A percentile compares a stretch with the other conserved stretches of the same genome.
phyloP scores from a whole-genome alignment of 2,113 vertebrate species.

The Lasiurus borealis region DNA sequence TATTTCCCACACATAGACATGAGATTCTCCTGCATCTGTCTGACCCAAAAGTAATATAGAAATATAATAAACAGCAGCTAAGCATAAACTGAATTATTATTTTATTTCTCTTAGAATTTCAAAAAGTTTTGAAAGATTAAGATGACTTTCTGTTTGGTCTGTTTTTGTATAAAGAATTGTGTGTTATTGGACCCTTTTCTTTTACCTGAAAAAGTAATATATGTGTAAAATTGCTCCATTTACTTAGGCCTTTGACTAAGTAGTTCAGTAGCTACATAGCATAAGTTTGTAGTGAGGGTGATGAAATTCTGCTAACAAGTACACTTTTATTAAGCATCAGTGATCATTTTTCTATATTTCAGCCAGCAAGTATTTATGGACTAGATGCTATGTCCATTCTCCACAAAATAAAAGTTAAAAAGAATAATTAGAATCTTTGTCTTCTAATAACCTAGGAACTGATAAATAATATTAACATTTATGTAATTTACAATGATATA shows the following conservation, averaged over 20 bases:
- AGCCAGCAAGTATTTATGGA: background rate
- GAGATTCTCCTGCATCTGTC: background rate
- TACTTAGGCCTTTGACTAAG: background rate
- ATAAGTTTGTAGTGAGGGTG: background rate
- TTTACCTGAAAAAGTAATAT: background rate
- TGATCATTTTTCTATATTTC: background rate
- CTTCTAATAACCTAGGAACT: background rate
- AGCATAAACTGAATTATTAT: slow-evolving; percentile 31
- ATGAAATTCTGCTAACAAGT: background rate
- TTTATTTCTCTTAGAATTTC: slow-evolving; percentile 49
- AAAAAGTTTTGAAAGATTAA: slow-evolving; percentile 26
- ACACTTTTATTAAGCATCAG: background rate
- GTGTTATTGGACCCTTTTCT: background rate
- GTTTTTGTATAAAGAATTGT: background rate
- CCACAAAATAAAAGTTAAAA: slow-evolving; percentile 19
- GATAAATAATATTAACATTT: slow-evolving; percentile 30
- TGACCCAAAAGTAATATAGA: slow-evolving; percentile 25
- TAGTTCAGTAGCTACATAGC: background rate
- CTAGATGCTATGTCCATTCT: background rate
- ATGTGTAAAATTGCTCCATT: background rate
- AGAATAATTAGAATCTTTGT: background rate
- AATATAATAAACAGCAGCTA: slow-evolving; percentile 21
- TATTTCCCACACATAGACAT: background rate
- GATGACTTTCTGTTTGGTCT: background rate
- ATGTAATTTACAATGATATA: background rate